Evolutionary conservation across 2,113 vertebrate species (phyloP).

Genomic region (Himantopus leucocephalus): DNA sequence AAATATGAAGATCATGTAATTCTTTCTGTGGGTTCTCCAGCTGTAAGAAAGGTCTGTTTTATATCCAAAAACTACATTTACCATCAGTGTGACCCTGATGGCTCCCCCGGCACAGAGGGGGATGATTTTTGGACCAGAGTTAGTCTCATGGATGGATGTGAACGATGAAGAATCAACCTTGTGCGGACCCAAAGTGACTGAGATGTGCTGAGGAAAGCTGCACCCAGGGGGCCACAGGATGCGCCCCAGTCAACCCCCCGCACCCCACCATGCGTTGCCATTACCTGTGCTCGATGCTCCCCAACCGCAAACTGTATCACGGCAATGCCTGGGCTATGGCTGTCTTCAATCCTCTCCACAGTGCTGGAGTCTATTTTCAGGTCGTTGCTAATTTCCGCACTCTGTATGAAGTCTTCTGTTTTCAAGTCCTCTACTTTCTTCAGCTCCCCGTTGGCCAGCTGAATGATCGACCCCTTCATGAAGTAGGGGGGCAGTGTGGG

Average conservation of each 20-base stretch:
- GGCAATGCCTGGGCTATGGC: slow-evolving; percentile 87
- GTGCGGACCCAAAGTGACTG: accelerated
- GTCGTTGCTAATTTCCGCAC: slow-evolving; percentile 94
- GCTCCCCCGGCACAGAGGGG: neutral
- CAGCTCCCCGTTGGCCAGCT: slow-evolving; percentile 94
- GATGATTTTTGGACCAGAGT: neutral
- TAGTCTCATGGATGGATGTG: neutral
- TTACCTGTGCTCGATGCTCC: slow-evolving; percentile 96
- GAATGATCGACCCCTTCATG: slow-evolving; percentile 97
- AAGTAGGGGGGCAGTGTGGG: slow-evolving; percentile 93
- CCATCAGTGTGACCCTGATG: neutral
- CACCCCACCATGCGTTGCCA: accelerated
- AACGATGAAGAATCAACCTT: neutral
- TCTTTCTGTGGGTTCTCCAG: neutral
- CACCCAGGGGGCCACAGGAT: accelerated
- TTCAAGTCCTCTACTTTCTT: slow-evolving; percentile 98
- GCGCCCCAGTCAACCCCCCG: neutral
- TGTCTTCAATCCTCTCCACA: slow-evolving; percentile 92
- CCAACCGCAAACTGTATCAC: slow-evolving; percentile 95
- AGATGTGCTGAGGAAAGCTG: neutral
- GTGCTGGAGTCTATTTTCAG: slow-evolving; percentile 99
- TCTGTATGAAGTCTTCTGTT: slow-evolving; percentile 99
- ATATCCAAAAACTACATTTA: neutral
- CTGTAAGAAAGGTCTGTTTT: neutral
- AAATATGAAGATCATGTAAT: accelerated